Base-by-base conservation (phyloP, 2,888 invertebrate species). In the Aleiodes alternator region DNA sequence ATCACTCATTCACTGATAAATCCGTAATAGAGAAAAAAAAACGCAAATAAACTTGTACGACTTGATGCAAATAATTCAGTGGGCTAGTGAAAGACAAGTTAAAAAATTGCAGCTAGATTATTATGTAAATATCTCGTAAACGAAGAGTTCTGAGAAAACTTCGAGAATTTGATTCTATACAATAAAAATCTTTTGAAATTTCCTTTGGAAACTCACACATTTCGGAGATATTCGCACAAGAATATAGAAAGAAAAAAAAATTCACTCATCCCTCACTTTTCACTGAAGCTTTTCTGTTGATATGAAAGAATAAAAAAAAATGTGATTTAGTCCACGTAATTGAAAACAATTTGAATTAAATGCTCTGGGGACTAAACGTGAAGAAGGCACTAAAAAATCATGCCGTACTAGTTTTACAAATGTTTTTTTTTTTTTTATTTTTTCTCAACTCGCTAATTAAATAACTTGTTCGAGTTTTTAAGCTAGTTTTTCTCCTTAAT, bases 321-420 rank as follows among this genome's bases (percentile, higher is more conserved):
- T 66, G 9, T 43, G 6, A 34, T 16, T 12, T 7, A 56, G 29
- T 51, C 43, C 55, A 31, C 57, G 53, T 14, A 55, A 31, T 70
- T 43, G 57, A 61, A 68, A 53, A 75, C 14, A 56, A 59, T 56
- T 23, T 43, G 31, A 73, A 61, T 66, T 68, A 64, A 56, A 73
- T 48, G 73, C 56, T 43, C 43, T 8, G 51, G 29, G 31, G 50
- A 55, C 43, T 34, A 69, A 73, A 73, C 16, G 48, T 70, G 57
- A 57, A 68, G 57, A 48, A 50, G 53, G 29, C 34, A 73, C 53
- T 53, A 9, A 31, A 23, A 59, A 79, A 81, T 82, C 83, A 84
- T 75, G 80, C 79, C 85, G 82, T 83, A 84, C 80, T 79, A 84
- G 84, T 73, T 83, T 81, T 82, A 86, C 82, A 86, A 80, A 78